phyloP scores from a whole-genome alignment of 2,888 invertebrate genomes.

The Drosophila borborema region DNA sequence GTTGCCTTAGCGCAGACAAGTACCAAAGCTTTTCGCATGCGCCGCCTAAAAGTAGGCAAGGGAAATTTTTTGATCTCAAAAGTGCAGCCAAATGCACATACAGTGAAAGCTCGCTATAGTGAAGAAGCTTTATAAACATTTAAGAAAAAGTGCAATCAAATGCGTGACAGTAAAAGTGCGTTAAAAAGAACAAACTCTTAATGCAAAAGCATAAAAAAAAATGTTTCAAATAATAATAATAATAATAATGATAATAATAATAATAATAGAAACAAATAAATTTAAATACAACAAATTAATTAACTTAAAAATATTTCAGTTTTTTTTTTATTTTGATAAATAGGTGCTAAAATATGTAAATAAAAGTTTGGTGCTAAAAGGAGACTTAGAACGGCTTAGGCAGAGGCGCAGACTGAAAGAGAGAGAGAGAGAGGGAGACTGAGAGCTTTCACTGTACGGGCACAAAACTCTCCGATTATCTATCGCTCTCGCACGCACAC shows the following conservation, averaged over 20 bases:
- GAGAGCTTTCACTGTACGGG: constrained; percentile 12
- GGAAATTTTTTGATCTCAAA: neutral
- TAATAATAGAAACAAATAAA: neutral
- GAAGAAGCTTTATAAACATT: neutral
- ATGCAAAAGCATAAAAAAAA: neutral
- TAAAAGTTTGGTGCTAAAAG: constrained; percentile 2
- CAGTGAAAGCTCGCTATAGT: constrained; percentile 23
- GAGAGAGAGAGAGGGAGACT: neutral
- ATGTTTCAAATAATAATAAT: neutral
- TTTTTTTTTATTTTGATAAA: neutral
- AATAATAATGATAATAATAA: neutral
- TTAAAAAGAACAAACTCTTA: neutral
- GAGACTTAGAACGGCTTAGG: neutral
- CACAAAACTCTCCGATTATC: constrained; percentile 1
- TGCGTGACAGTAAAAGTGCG: neutral
- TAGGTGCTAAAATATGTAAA: constrained; percentile 17
- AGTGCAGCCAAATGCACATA: constrained; percentile 16
- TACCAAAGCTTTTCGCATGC: constrained; percentile 22
- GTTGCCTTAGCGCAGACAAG: constrained; percentile 20
- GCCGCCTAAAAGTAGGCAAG: constrained; percentile 42
- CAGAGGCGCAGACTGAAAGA: neutral
- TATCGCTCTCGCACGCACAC: constrained; percentile 1
- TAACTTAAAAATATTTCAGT: neutral
- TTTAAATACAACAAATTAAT: neutral
- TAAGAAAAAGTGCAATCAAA: neutral